A percentile compares a stretch with the other conserved stretches of the same genome.
These are phyloP conservation scores for Drosophila kanekoi DNA, from an alignment of 2,888 invertebrate species.

Conservation along the genomic window DNA sequence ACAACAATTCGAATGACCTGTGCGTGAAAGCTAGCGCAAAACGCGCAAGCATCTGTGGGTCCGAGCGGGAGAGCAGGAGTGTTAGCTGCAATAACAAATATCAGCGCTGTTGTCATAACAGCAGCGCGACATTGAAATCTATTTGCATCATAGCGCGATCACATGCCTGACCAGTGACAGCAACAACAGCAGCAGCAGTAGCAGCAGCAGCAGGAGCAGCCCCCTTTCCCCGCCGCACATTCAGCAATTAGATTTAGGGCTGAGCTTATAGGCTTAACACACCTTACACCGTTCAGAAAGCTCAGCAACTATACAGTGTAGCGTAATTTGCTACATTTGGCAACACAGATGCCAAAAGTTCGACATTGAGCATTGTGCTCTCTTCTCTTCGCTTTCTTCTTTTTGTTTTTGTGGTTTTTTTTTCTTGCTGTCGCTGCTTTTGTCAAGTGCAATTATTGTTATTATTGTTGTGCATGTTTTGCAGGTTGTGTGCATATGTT, in stretches of 20 bases:
- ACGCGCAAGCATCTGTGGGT: slow-evolving; percentile 2
- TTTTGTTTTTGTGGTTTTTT: slow-evolving; percentile 23
- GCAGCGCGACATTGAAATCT: slow-evolving; percentile 54
- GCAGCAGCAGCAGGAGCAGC: slow-evolving; percentile 7
- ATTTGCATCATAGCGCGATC: slow-evolving; percentile 60
- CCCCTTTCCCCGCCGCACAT: not conserved
- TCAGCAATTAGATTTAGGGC: slow-evolving; percentile 21
- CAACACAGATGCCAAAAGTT: slow-evolving; percentile 17
- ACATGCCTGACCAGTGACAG: slow-evolving; percentile 43
- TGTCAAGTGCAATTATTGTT: slow-evolving; percentile 41
- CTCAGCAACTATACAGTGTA: slow-evolving; percentile 5
- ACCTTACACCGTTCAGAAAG: slow-evolving; percentile 16
- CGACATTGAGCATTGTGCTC: slow-evolving; percentile 30
- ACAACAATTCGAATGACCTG: slow-evolving; percentile 21
- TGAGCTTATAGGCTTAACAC: slow-evolving; percentile 21
- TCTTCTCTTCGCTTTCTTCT: slow-evolving; percentile 18
- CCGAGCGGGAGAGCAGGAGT: slow-evolving; percentile 5
- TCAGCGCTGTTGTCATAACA: slow-evolving; percentile 41
- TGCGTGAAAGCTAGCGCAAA: slow-evolving; percentile 50
- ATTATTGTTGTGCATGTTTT: slow-evolving; percentile 55
- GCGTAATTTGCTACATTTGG: slow-evolving; percentile 18
- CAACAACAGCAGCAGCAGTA: slow-evolving; percentile 9
- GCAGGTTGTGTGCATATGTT: slow-evolving; percentile 56
- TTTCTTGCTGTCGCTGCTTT: slow-evolving; percentile 39
- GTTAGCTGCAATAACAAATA: slow-evolving; percentile 16